These are phyloP conservation scores for Furnarius figulus DNA, from an alignment of 2,113 vertebrate genomes.

Conservation along the genomic window DNA sequence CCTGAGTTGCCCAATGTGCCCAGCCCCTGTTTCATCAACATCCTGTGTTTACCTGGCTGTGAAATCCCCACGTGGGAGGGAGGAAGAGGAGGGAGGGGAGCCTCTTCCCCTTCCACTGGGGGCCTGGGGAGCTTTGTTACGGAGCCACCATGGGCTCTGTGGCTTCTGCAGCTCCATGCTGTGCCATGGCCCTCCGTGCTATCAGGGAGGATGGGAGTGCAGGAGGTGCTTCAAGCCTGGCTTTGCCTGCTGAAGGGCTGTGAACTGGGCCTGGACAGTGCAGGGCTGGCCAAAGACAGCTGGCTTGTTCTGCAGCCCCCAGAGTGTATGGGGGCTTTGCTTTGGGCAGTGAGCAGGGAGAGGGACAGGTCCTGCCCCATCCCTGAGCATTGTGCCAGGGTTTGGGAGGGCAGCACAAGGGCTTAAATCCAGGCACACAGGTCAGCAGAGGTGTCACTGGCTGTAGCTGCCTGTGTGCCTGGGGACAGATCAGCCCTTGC, in stretches of 20 bases:
- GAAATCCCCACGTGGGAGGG: neutral
- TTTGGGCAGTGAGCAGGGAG: rapidly evolving
- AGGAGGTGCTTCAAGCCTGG: neutral
- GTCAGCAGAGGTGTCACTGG: neutral
- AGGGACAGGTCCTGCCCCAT: neutral
- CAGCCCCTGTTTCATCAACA: neutral
- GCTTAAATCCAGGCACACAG: neutral
- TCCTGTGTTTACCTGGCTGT: constrained; percentile 58
- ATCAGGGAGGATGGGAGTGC: neutral
- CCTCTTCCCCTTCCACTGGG: neutral
- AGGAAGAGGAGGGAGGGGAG: constrained; percentile 25
- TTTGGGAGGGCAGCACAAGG: neutral
- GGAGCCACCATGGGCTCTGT: rapidly evolving
- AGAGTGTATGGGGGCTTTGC: rapidly evolving
- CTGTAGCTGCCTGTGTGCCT: neutral
- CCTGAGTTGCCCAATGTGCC: neutral
- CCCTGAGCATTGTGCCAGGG: rapidly evolving
- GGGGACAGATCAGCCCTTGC: rapidly evolving
- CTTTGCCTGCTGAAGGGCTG: neutral
- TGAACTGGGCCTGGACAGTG: neutral
- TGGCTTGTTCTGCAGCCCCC: neutral
- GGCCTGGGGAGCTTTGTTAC: neutral
- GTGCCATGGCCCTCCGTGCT: rapidly evolving
- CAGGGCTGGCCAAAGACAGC: rapidly evolving
- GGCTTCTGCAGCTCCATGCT: neutral